Base-by-base conservation (phyloP, 2,888 invertebrate species). In the Cenopis cana region DNA sequence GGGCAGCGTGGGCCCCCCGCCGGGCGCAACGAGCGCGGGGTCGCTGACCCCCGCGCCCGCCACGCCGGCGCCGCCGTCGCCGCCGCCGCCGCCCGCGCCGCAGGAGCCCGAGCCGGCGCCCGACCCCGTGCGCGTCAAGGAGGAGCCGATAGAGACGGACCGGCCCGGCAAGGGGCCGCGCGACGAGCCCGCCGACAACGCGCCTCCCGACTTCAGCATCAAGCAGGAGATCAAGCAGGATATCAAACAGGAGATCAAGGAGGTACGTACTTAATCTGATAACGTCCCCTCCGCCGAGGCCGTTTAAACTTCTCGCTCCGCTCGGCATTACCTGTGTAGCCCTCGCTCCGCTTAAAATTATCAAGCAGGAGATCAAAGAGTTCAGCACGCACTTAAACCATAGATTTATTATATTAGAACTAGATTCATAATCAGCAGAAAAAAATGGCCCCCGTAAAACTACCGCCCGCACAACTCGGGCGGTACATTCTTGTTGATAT, bases 1-100 rank as follows among this genome's bases (percentile, higher is more conserved):
- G 91, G 93, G 79, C 86, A 79, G 72, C 87, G 82, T 78, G 14
- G 95, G 24, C 24, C n/a, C n/a, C n/a, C n/a, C n/a, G n/a, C n/a
- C 96, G 11, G 96, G 96, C 85, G 95, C 96, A 95, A 96, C 96
- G 14, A 96, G 96, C 5, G 94, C 66, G 95, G 56, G 75, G 75
- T 41, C 75, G 77, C 82, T 82, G n/a, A 93, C 95, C 77, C 94
- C 94, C 71, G 95, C 95, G 94, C 72, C 95, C 95, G 70, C 95
- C 95, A 11, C 18, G 12, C 36, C 18, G 8, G 24, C 60, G 41
- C 24, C 38, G n/a, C n/a, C n/a, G n/a, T n/a, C n/a, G 12, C 36
- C 18, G 14, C 5, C 41, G 41, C 14, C 41, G 5, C 14, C 41
- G 41, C 95, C 96, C 79, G 95, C 41, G 14, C 14, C 41, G 41